Evolutionary conservation across 1,140 invertebrate genomes (phyloP), one percentile per base, ranked within the genome.

Genomic region (Drosophila mojavensis): DNA sequence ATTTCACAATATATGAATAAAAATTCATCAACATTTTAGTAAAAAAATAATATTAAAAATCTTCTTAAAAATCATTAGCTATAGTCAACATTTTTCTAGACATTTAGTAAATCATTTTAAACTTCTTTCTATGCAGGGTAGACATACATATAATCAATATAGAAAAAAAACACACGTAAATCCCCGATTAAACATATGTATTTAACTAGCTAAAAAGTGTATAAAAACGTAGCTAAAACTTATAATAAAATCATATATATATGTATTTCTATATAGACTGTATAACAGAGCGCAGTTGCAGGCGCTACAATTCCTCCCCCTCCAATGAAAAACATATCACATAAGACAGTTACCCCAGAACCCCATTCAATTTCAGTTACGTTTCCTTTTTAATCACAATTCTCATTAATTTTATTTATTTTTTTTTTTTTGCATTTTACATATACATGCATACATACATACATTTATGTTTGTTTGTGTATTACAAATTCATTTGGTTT

Each of bases 341-440:
- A 61, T 62, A 68, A 41, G 71, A 68, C 71, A 74, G 41, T 39
- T 11, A 39, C 58, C 68, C 70, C 70, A 73, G 41, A 73, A 68
- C 51, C 56, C 55, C n/a, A 41, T 73, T 26, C 48, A 41, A 5
- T 41, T 73, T 73, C 13, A 51, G 26, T 62, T 69, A 43, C 54
- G 7, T 60, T 60, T 5, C 41, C 15, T n/a, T 45, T 30, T 64
- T 66, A 60, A 60, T 17, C 36, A 48, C 41, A 47, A 17, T 15
- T 15, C 43, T 47, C 43, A 17, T n/a, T 67, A 1, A 20, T 20
- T 20, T 20, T 20, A 2, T 20, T 68, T 24, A 30, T 59, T 55
- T 48, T 20, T 39, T 28, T 65, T 45, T 45, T 3, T 39, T 13
- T 30, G 48, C 54, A 59, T 47, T 36, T 59, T 59, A 48, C 69